These are phyloP conservation scores for Pseudopodoces humilis DNA, from an alignment of 2,113 vertebrate species.

Conservation along the genomic window DNA sequence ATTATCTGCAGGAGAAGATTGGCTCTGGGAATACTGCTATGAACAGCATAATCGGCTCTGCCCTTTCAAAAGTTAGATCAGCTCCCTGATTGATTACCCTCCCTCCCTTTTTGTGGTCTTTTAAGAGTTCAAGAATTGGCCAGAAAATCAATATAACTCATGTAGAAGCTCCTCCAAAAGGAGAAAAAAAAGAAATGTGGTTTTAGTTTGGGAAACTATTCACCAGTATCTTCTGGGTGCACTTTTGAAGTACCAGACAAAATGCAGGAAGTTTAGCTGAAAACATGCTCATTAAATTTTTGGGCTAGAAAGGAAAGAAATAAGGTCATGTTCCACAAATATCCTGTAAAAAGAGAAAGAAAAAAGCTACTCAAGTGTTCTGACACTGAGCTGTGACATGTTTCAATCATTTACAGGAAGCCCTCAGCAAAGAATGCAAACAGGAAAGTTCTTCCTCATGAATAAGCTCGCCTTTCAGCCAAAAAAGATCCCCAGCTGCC, in stretches of 20 bases:
- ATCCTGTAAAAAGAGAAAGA: not conserved
- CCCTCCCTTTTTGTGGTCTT: conserved; percentile 14
- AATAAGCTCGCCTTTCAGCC: conserved; percentile 34
- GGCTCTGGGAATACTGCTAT: not conserved
- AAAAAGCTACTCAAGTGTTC: conserved; percentile 2
- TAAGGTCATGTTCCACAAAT: conserved; percentile 46
- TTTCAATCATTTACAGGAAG: conserved; percentile 54
- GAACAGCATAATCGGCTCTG: conserved; percentile 26
- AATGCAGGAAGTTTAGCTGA: conserved; percentile 45
- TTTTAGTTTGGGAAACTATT: conserved; percentile 58
- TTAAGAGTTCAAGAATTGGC: conserved; percentile 7
- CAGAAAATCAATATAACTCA: conserved; percentile 52
- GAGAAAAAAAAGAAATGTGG: not conserved
- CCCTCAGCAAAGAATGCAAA: conserved; percentile 46
- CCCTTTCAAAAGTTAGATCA: conserved; percentile 57
- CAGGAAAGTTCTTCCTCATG: conserved; percentile 38
- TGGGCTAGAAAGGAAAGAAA: conserved; percentile 26
- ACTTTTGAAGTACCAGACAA: conserved; percentile 44
- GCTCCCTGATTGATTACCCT: conserved; percentile 25
- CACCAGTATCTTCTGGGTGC: conserved; percentile 43
- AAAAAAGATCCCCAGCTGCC: conserved; percentile 13
- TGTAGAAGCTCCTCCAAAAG: conserved; percentile 2
- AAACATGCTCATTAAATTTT: conserved; percentile 54
- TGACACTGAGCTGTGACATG: conserved; percentile 6
- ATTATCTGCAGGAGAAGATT: conserved; percentile 41